These are phyloP conservation scores for Eulithis prunata DNA, from an alignment of 2,888 invertebrate species.

Conservation along the genomic window DNA sequence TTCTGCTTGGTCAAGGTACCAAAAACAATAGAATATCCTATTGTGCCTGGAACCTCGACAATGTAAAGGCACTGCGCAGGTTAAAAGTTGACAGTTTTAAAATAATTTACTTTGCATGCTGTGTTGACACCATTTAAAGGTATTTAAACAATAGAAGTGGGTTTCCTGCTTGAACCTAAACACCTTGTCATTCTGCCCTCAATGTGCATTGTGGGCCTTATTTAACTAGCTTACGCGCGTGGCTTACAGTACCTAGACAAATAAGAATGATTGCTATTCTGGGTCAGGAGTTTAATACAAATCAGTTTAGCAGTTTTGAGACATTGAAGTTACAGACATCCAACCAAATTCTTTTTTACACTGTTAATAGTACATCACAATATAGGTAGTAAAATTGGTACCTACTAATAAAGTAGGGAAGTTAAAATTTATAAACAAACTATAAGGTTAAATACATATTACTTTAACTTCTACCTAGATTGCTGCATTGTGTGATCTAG, in stretches of 20 bases:
- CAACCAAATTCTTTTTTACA: too few relatives aligned
- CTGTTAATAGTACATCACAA: too few relatives aligned
- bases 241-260: too few relatives aligned
- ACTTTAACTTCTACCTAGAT: slow-evolving; percentile 1
- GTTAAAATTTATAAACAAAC: not conserved
- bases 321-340: too few relatives aligned
- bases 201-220: slow-evolving; percentile 18
- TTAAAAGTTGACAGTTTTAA: slow-evolving; percentile 4
- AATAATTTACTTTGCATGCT: slow-evolving; percentile 7
- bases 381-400: too few relatives aligned
- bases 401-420: too few relatives aligned
- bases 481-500: not conserved
- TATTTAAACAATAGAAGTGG: slow-evolving; percentile 32
- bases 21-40: not conserved
- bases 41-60: not conserved
- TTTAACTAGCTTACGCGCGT: not conserved
- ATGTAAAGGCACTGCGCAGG: not conserved
- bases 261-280: too few relatives aligned
- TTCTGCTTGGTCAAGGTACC: not conserved
- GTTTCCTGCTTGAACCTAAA: slow-evolving; percentile 33
- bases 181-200: slow-evolving; percentile 32
- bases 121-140: slow-evolving; percentile 30
- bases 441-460: not conserved
- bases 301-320: too few relatives aligned
- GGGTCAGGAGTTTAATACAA: too few relatives aligned